phyloP scores from a whole-genome alignment of 2,888 invertebrate species.

The Nomada lathburiana region DNA sequence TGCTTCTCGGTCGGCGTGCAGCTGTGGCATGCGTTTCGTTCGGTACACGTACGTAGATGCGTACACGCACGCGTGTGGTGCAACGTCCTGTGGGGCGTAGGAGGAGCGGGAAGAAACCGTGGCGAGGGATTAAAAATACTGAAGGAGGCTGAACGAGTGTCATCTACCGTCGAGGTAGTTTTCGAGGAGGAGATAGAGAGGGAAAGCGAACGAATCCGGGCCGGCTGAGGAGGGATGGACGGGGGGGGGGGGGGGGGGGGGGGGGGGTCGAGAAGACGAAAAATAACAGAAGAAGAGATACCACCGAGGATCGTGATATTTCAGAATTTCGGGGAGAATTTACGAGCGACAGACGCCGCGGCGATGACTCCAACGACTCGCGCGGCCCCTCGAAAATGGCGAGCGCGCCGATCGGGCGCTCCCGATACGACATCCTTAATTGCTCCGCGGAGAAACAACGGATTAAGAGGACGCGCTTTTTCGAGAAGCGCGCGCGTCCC shows the following conservation, averaged over 20 bases:
- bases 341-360: constrained; percentile 67
- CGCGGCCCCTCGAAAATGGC: constrained; percentile 10
- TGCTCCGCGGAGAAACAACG: constrained; percentile 42
- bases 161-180: constrained; percentile 6
- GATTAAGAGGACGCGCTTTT: constrained; percentile 29
- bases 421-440: constrained; percentile 43
- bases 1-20: constrained; percentile 12
- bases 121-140: constrained; percentile 68
- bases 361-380: constrained; percentile 48
- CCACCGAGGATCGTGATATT: constrained; percentile 62
- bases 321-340: constrained; percentile 68
- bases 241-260: neutral
- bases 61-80: constrained; percentile 60
- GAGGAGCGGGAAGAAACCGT: constrained; percentile 55
- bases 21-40: constrained; percentile 26
- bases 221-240: too few relatives aligned
- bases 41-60: constrained; percentile 4
- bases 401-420: constrained; percentile 9
- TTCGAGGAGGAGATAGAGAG: neutral
- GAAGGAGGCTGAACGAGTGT: constrained; percentile 26
- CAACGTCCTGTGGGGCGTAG: constrained; percentile 67
- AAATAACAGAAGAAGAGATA: neutral
- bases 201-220: constrained; percentile 10
- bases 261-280: neutral
- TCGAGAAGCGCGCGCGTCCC: neutral